These are phyloP conservation scores for Urocitellus parryii DNA, from an alignment of 2,113 vertebrate genomes.

Conservation along the genomic window DNA sequence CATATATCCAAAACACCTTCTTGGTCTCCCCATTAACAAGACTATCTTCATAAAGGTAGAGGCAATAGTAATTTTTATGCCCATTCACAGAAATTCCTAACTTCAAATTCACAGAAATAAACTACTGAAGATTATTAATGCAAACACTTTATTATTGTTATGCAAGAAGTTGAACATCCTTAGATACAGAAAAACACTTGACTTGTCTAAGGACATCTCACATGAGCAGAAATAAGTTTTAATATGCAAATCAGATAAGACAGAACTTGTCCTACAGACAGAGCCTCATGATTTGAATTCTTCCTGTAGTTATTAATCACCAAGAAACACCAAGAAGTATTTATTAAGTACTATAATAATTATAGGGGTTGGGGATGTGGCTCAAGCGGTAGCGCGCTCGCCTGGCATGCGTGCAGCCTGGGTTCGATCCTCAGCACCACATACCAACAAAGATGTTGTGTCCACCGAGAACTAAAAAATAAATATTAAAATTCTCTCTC, in stretches of 20 bases:
- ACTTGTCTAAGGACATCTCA: background rate
- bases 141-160: background rate
- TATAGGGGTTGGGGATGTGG: background rate
- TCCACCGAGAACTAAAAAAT: no score
- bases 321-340: slow-evolving; percentile 28
- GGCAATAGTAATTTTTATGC: background rate
- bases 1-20: background rate
- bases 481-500: no score
- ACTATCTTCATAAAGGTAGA: background rate
- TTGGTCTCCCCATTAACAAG: background rate
- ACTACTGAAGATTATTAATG: background rate
- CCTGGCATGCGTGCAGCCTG: no score
- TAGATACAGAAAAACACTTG: background rate
- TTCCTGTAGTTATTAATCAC: background rate
- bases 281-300: background rate
- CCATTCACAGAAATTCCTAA: background rate
- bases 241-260: background rate
- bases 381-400: no score
- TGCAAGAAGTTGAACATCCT: background rate
- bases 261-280: background rate
- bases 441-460: no score
- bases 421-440: no score
- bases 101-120: background rate
- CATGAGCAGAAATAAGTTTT: background rate
- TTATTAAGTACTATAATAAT: background rate